These are phyloP conservation scores for Buphagus erythrorhynchus DNA, from an alignment of 2,797 vertebrate species.

Conservation along the genomic window DNA sequence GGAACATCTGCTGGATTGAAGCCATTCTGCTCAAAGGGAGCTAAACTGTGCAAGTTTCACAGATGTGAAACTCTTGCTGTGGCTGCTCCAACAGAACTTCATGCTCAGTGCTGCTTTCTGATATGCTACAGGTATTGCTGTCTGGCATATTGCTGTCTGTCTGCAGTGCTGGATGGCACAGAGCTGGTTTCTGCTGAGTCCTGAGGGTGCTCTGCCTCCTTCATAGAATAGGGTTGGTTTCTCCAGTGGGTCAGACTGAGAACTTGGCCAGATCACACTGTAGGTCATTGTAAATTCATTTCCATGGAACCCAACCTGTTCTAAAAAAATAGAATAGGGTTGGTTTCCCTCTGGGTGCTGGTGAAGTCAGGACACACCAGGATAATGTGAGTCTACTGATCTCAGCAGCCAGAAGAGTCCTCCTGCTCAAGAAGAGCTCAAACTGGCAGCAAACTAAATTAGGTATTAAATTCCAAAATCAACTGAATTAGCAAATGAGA, in stretches of 20 bases:
- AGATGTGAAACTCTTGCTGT: neutral
- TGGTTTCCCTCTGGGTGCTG: neutral
- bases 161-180: fast-evolving
- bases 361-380: neutral
- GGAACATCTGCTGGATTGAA: neutral
- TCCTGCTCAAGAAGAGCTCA: neutral
- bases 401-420: neutral
- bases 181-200: neutral
- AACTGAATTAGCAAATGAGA: neutral
- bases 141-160: too few relatives aligned
- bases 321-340: neutral
- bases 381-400: neutral
- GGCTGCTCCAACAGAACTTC: neutral
- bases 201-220: neutral
- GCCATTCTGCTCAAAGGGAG: neutral
- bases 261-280: neutral
- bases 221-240: too few relatives aligned
- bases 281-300: neutral
- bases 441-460: fast-evolving
- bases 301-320: neutral
- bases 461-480: neutral
- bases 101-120: fast-evolving
- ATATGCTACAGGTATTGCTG: fast-evolving
- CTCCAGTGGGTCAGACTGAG: neutral
- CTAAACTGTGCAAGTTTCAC: neutral